These are phyloP conservation scores for Pogonocherus hispidulus DNA, from an alignment of 2,888 invertebrate genomes.

Conservation along the genomic window DNA sequence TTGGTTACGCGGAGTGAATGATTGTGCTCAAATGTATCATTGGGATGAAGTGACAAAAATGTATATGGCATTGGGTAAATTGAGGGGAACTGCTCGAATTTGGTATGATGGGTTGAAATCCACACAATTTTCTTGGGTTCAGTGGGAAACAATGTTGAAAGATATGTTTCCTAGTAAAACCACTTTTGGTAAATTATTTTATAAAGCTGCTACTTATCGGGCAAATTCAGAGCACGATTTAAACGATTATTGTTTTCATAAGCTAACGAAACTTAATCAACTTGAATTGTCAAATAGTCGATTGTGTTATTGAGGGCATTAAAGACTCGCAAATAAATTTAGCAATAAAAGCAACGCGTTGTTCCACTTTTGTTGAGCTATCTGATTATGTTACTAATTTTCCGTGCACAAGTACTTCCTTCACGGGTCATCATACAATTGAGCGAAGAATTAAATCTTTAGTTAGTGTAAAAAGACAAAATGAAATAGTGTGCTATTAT, in stretches of 20 bases:
- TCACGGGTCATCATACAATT: neutral
- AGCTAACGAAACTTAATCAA: constrained; percentile 16
- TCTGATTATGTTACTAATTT: constrained; percentile 16
- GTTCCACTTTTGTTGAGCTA: constrained; percentile 18
- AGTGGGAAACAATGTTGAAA: constrained; percentile 12
- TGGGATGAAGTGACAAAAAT: constrained; percentile 19
- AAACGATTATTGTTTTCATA: constrained; percentile 22
- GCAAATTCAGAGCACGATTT: constrained; percentile 5
- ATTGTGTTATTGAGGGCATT: constrained; percentile 21
- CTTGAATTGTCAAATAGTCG: constrained; percentile 14
- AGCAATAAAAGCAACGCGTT: constrained; percentile 2
- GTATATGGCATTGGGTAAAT: constrained; percentile 19
- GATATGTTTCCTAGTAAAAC: constrained; percentile 25
- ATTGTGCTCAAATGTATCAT: constrained; percentile 20
- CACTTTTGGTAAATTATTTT: constrained; percentile 15
- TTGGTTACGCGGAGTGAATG: constrained; percentile 15
- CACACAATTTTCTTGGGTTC: constrained; percentile 4
- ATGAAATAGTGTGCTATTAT: constrained; percentile 1
- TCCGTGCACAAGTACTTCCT: constrained; percentile 1
- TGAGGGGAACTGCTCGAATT: constrained; percentile 11
- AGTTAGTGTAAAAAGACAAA: neutral
- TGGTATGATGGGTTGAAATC: constrained; percentile 24
- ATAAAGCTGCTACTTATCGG: constrained; percentile 18
- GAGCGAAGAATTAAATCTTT: neutral
- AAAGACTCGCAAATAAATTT: constrained; percentile 1